Conservation (phyloP, 2,888 invertebrate species). For the Idaea biselata region DNA sequence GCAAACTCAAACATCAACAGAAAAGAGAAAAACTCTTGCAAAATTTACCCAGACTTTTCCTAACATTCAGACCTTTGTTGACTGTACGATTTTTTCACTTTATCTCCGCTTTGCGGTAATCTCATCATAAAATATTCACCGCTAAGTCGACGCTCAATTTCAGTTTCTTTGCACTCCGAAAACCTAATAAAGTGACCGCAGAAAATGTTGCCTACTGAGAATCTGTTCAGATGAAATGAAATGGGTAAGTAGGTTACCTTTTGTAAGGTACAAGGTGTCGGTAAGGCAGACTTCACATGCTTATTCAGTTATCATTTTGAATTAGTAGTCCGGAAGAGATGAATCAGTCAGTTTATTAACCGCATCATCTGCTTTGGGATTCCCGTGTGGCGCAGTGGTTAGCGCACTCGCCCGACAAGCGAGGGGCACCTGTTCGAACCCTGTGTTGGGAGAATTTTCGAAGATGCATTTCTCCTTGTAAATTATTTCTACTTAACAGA, state of each 20-base stretch:
- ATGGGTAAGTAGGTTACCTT: not conserved
- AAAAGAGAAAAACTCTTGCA: constrained; percentile 28
- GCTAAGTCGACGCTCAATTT: constrained; percentile 1
- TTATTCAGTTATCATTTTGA: no score
- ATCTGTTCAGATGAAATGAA: constrained; percentile 9
- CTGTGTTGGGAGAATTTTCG: no score
- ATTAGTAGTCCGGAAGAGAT: no score
- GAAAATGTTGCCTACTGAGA: constrained; percentile 34
- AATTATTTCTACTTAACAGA: no score
- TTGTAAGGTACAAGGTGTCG: not conserved
- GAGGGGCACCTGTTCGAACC: no score
- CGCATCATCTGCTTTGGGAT: no score
- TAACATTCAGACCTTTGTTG: constrained; percentile 8
- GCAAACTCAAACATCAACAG: constrained; percentile 35
- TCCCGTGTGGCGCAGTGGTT: no score
- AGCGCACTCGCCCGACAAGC: no score
- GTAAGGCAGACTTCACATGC: not conserved
- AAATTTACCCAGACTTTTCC: not conserved
- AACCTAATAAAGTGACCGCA: constrained; percentile 12
- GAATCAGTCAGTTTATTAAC: no score
- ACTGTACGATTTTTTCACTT: not conserved
- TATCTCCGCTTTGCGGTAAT: not conserved
- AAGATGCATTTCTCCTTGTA: no score
- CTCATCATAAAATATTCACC: constrained; percentile 1
- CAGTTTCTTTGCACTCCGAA: constrained; percentile 4